Evolutionary conservation across 2,113 vertebrate species (phyloP).

Genomic region (Thymallus thymallus): DNA sequence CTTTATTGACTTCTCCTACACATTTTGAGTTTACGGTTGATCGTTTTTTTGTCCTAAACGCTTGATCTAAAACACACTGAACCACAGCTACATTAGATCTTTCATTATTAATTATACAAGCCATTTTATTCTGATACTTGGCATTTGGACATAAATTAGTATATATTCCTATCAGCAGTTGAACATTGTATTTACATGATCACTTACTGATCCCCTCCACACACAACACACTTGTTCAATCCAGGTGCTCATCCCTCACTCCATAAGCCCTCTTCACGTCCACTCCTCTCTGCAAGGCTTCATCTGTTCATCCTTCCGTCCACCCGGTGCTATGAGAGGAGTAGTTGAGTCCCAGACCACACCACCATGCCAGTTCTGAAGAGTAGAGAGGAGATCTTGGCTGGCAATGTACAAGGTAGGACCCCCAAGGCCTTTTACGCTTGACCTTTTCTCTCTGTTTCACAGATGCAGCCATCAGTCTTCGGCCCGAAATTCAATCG

Average conservation of each 20-base stretch:
- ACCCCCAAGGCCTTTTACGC: neutral
- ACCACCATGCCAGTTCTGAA: constrained; percentile 83
- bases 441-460: neutral
- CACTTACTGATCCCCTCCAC: neutral
- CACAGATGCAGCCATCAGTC: neutral
- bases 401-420: constrained; percentile 83
- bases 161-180: too few relatives aligned
- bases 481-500: neutral
- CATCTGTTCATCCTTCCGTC: constrained; percentile 63
- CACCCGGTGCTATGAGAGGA: constrained; percentile 82
- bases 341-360: constrained; percentile 72
- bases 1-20: constrained; percentile 6
- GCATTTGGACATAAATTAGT: too few relatives aligned
- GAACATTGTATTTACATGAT: neutral
- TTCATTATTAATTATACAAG: too few relatives aligned
- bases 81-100: too few relatives aligned
- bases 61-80: too few relatives aligned
- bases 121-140: too few relatives aligned
- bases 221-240: constrained; percentile 8
- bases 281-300: constrained; percentile 54
- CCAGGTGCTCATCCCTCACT: neutral
- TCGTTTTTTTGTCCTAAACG: too few relatives aligned
- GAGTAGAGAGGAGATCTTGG: constrained; percentile 75
- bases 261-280: constrained; percentile 23
- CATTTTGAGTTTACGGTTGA: too few relatives aligned